phyloP scores from a whole-genome alignment of 1,140 invertebrate species.

The Dendroctonus ponderosae region DNA sequence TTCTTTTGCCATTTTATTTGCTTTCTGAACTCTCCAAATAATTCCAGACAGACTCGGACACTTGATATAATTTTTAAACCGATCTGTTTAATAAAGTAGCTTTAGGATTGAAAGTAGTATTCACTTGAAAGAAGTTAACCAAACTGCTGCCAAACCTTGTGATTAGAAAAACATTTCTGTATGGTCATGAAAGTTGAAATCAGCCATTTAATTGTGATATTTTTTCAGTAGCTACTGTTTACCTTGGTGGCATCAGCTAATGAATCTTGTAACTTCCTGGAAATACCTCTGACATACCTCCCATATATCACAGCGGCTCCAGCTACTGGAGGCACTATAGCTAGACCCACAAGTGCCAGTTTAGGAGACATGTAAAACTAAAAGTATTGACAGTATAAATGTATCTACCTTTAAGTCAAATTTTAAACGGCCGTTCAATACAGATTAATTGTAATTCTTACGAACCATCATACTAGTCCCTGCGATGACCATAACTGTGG shows the following conservation, averaged over 20 bases:
- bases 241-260: slow-evolving; percentile 71
- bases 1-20: too few relatives aligned
- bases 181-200: too few relatives aligned
- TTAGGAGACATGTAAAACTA: slow-evolving; percentile 89
- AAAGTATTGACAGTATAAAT: slow-evolving; percentile 16
- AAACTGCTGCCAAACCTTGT: too few relatives aligned
- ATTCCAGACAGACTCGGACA: too few relatives aligned
- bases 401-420: background rate
- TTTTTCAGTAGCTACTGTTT: background rate
- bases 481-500: slow-evolving; percentile 77
- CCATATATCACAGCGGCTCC: slow-evolving; percentile 85
- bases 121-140: too few relatives aligned
- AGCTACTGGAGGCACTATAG: slow-evolving; percentile 86
- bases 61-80: too few relatives aligned
- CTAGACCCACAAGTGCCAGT: slow-evolving; percentile 78
- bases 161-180: too few relatives aligned
- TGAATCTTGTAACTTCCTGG: slow-evolving; percentile 78
- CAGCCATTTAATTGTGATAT: too few relatives aligned
- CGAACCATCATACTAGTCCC: slow-evolving; percentile 92
- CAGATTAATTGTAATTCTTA: slow-evolving; percentile 27
- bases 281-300: slow-evolving; percentile 81
- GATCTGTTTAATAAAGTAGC: too few relatives aligned
- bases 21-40: too few relatives aligned
- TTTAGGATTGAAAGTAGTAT: too few relatives aligned
- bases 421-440: slow-evolving; percentile 2